Evolutionary conservation across 2,113 vertebrate genomes (phyloP).

Genomic region (Tupaia tana): DNA sequence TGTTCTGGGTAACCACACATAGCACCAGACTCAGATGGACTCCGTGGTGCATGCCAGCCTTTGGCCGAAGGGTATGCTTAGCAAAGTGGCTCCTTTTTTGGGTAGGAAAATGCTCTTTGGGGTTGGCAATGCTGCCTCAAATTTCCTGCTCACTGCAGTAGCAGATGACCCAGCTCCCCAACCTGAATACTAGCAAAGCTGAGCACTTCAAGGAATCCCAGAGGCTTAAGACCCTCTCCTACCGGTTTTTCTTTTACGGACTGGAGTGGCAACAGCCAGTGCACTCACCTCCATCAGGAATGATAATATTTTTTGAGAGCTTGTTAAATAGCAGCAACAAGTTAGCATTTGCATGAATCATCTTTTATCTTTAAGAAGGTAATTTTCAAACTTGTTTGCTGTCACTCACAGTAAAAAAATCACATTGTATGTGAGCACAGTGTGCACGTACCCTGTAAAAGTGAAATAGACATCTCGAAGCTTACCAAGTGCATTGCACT

Average conservation of each 20-base stretch:
- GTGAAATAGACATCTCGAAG: background rate
- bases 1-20: background rate
- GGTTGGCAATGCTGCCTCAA: conserved; percentile 61
- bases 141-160: conserved; percentile 53
- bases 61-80: conserved; percentile 33
- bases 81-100: conserved; percentile 82
- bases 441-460: background rate
- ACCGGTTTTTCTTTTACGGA: background rate
- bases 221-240: background rate
- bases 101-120: conserved; percentile 84
- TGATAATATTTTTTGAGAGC: background rate
- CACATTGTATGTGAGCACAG: background rate
- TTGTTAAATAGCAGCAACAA: background rate
- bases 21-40: background rate
- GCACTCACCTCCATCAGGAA: background rate
- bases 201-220: background rate
- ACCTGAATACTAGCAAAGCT: background rate
- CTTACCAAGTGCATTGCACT: background rate
- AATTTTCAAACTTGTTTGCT: background rate
- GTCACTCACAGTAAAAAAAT: background rate
- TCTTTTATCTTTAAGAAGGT: background rate
- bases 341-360: background rate
- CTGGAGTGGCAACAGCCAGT: background rate
- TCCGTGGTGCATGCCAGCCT: conserved; percentile 11
- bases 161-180: background rate